Conservation (phyloP, 2,797 vertebrate genomes). For the Rhynchotus rufescens region DNA sequence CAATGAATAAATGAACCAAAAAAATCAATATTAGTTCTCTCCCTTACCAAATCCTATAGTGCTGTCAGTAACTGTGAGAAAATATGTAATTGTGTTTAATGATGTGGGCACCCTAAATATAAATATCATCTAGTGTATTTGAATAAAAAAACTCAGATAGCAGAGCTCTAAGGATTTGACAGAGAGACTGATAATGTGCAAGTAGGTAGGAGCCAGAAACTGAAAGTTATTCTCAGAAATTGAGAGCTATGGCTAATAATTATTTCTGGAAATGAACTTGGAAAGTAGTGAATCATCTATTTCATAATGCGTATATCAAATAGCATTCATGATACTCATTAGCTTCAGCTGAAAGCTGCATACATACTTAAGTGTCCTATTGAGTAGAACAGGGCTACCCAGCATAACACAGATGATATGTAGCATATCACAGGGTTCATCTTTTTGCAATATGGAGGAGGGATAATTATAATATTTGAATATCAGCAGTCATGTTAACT, state of each 20-base stretch:
- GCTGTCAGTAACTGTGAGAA: background rate
- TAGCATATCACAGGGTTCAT: background rate
- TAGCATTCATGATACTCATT: background rate
- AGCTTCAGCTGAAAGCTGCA: background rate
- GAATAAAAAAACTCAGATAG: background rate
- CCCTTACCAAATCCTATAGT: background rate
- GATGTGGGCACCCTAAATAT: background rate
- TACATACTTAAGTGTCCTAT: background rate
- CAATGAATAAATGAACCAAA: background rate
- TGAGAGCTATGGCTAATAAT: background rate
- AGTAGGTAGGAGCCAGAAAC: background rate
- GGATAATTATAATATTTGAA: background rate
- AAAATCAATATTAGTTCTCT: background rate
- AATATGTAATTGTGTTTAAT: background rate
- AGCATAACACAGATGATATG: background rate
- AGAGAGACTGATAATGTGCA: background rate
- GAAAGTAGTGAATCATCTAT: background rate
- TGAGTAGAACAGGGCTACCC: background rate
- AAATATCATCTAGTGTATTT: background rate
- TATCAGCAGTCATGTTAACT: background rate
- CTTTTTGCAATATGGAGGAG: background rate
- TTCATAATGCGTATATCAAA: background rate
- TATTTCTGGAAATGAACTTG: background rate
- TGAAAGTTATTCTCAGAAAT: background rate
- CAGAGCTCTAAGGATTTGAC: background rate